Conservation (phyloP, 2,888 invertebrate species). For the Leptopilina drosophilae region DNA sequence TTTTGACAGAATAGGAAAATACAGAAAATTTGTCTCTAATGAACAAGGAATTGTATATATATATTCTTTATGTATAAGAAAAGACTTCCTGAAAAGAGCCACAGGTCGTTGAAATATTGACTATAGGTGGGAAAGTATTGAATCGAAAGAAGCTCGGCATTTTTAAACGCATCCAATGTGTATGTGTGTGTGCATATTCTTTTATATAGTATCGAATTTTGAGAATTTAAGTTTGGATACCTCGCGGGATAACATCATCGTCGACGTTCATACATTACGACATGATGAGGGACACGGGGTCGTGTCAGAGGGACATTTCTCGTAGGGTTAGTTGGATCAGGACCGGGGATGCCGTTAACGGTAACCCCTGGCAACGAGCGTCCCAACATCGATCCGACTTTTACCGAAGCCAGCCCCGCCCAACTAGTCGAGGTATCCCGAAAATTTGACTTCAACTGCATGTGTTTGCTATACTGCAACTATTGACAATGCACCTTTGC, state of each 20-base stretch:
- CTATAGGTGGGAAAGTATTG: not conserved
- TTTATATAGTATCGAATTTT: slow-evolving; percentile 4
- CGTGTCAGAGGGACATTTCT: slow-evolving; percentile 58
- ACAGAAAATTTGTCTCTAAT: too few relatives aligned
- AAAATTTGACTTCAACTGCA: slow-evolving; percentile 52
- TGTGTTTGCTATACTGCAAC: not conserved
- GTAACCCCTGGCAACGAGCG: slow-evolving; percentile 76
- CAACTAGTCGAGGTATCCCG: slow-evolving; percentile 60
- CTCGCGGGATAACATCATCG: slow-evolving; percentile 48
- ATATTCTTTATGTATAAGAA: too few relatives aligned
- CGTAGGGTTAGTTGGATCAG: slow-evolving; percentile 62
- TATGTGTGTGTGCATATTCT: too few relatives aligned
- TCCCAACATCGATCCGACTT: slow-evolving; percentile 77
- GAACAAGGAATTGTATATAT: too few relatives aligned
- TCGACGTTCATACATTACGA: slow-evolving; percentile 18
- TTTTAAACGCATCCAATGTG: slow-evolving; percentile 14
- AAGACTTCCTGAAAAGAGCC: not conserved
- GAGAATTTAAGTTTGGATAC: slow-evolving; percentile 50
- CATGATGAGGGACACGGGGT: slow-evolving; percentile 37
- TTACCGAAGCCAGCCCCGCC: slow-evolving; percentile 76
- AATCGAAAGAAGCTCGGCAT: slow-evolving; percentile 27
- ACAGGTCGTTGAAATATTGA: slow-evolving; percentile 25
- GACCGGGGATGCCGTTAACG: slow-evolving; percentile 75
- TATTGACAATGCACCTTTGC: not conserved
- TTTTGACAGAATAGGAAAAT: too few relatives aligned